Evolutionary conservation across 1,140 invertebrate species (phyloP).

Genomic region (Galleria mellonella): DNA sequence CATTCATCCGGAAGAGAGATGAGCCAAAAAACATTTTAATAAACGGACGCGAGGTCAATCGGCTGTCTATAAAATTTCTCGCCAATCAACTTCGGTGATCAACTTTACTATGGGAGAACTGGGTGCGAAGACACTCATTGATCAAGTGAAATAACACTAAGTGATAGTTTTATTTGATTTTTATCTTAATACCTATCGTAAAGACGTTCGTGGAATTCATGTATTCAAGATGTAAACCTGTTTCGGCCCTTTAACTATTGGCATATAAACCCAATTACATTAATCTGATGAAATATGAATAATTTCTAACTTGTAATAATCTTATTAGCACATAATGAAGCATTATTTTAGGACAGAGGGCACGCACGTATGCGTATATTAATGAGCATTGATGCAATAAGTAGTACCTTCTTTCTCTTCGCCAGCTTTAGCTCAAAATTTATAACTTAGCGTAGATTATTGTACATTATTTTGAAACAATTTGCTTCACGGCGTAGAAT

Average conservation of each 20-base stretch:
- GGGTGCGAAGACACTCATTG: constrained; percentile 13
- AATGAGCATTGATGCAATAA: no score
- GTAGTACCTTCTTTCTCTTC: no score
- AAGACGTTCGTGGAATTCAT: neutral
- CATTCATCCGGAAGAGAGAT: constrained; percentile 36
- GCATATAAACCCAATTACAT: no score
- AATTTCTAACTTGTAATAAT: no score
- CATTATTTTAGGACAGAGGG: no score
- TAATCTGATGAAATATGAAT: no score
- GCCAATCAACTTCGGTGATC: constrained; percentile 30
- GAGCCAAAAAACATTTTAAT: constrained; percentile 23
- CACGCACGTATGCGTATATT: no score
- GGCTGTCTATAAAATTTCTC: constrained; percentile 40
- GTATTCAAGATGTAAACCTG: neutral
- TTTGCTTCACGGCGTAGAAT: constrained; percentile 27
- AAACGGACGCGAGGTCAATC: constrained; percentile 33
- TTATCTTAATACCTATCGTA: constrained; percentile 1
- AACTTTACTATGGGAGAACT: constrained; percentile 28
- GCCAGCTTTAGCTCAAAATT: no score
- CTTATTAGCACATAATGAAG: no score
- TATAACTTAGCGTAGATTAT: constrained; percentile 14
- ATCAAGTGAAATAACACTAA: constrained; percentile 15
- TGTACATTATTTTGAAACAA: constrained; percentile 14
- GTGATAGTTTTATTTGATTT: constrained; percentile 12
- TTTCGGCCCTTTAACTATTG: neutral